Evolutionary conservation across 53 echinoderm and acorn worm species (phyloP), one percentile per base, ranked within the genome.

Genomic region (Antedon mediterranea): DNA sequence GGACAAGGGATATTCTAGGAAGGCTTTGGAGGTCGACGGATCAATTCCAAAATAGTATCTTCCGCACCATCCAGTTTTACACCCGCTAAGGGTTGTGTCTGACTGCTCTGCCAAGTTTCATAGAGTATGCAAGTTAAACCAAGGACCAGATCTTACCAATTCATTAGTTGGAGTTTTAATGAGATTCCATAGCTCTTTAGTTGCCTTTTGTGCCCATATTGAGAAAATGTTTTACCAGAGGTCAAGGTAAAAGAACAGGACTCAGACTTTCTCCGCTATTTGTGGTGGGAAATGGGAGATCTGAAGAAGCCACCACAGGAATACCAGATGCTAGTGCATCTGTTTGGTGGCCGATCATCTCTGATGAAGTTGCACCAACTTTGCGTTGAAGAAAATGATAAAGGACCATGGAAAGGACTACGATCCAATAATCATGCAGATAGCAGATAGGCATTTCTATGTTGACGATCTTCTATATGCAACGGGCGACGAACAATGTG

Each of bases 71-170:
- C 57, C 57, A 2, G 57, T 57, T 18, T 57, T 57, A 2, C 57
- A 57, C 57, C 57, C 57, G 9, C 57, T 70, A 34, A 89, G 86
- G 18, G 81, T 86, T 71, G 90, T 89, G 0, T 89, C 83, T 71
- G 83, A 89, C 71, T 86, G 89, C 43, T 77, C 70, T 79, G 80
- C 83, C 8, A 72, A 43, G 28, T 84, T 29, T 71, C 74, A 83
- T 32, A 89, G 89, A 23, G 32, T 77, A 20, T 70, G 34, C 6
- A 6, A 57, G 23, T 18, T 57, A 11, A 2, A 11, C 20, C 57
- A 57, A 20, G 57, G 7, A 2, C 57, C 20, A 7, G 57, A 57
- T 57, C 20, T 57, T 18, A 57, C 57, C 9, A 57, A 57, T 18
- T 11, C 7, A 26, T 18, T 57, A 6, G 23, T 57, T 2, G 57